Evolutionary conservation across 1,140 invertebrate genomes (phyloP).

Genomic region (Andrena cerasifolii): DNA sequence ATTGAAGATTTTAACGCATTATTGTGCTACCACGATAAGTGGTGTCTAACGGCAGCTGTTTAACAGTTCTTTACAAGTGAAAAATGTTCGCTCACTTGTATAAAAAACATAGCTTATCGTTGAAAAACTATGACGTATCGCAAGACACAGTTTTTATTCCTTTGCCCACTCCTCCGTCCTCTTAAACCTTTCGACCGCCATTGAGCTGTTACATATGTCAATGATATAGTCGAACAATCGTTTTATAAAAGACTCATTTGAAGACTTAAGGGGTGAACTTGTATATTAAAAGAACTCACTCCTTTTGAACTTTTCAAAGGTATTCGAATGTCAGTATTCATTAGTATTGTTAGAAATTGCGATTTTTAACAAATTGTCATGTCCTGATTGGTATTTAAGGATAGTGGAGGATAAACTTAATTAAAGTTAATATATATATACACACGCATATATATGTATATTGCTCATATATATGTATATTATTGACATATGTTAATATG

Average conservation of each 20-base stretch:
- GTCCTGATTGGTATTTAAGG: constrained; percentile 26
- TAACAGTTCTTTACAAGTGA: constrained; percentile 40
- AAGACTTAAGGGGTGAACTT: not conserved
- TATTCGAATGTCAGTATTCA: constrained; percentile 49
- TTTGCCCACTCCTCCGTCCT: constrained; percentile 60
- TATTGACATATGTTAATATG: constrained; percentile 25
- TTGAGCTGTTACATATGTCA: constrained; percentile 40
- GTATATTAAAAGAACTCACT: not conserved
- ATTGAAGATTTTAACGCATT: too few relatives aligned
- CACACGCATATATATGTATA: too few relatives aligned
- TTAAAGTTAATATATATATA: not conserved
- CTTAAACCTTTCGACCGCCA: constrained; percentile 46
- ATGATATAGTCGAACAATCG: constrained; percentile 21
- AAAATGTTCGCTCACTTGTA: constrained; percentile 32
- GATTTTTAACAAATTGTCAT: constrained; percentile 26
- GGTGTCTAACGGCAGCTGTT: too few relatives aligned
- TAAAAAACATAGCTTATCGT: constrained; percentile 47
- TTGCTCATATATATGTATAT: not conserved
- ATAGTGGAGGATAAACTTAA: constrained; percentile 14
- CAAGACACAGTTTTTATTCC: constrained; percentile 55
- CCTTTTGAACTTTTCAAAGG: constrained; percentile 20
- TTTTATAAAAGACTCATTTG: constrained; percentile 31
- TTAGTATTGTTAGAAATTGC: constrained; percentile 27
- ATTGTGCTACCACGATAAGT: too few relatives aligned
- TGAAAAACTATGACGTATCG: constrained; percentile 59